Evolutionary conservation across 2,888 invertebrate genomes (phyloP), one percentile per base, ranked within the genome.

Genomic region (Apodemia duryi): DNA sequence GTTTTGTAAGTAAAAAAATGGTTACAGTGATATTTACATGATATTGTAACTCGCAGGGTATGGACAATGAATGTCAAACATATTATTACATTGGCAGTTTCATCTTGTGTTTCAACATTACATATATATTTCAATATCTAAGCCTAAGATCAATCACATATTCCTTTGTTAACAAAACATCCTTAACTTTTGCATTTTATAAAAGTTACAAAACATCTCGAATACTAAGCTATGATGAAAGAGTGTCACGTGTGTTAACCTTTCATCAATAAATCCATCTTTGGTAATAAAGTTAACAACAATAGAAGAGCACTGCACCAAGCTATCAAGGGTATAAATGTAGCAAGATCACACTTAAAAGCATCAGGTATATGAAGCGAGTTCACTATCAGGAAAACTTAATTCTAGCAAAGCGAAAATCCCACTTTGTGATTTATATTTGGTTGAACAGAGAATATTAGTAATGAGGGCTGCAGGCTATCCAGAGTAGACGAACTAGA

Each of bases 231-330:
- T 87, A 88, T 81, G 79, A 81, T 82, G 81, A 84, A 80, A 80
- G 83, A 83, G 83, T 84, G 83, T 75, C 78, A 79, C 75, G 77
- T 74, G 77, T 72, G 77, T 57, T 57, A 80, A 80, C 80, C 79
- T 81, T 76, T 57, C 78, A 78, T 77, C 81, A 83, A 82, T 78
- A 83, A 82, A 83, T 84, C 84, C 86, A 85, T 90, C 90, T 90
- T 91, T 91, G 90, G 91, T 90, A 88, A 88, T 85, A 85, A 86
- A 84, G 83, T 86, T 83, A 86, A 85, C 84, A 86, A 86, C 82
- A 82, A 84, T 82, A 77, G 84, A 83, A 80, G 76, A 80, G 83
- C 79, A 77, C 79, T 82, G 80, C 80, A 82, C 78, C 82, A 81
- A 78, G 75, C 78, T 78, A 78, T 75, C 65, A 66, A 65, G 66